A percentile compares a stretch with the other conserved stretches of the same genome.
Evolutionary conservation across 2,888 invertebrate species (phyloP).

Genomic region (Escarpia spicata): DNA sequence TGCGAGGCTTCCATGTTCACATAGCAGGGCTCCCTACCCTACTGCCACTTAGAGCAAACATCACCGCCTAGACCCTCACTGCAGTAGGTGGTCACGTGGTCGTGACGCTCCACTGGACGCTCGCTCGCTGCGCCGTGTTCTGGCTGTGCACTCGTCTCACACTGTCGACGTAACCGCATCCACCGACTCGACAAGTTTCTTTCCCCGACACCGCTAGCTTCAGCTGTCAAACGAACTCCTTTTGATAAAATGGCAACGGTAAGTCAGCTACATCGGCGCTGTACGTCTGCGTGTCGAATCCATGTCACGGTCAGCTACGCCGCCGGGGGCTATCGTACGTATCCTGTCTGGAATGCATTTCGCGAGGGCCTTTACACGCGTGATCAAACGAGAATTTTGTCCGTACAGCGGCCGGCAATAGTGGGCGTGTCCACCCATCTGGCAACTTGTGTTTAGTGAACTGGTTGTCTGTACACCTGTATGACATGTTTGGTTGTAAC

Average conservation of each 20-base stretch:
- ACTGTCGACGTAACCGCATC: not conserved
- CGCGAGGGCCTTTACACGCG: not conserved
- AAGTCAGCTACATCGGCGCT: not conserved
- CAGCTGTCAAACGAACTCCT: not conserved
- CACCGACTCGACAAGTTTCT: not conserved
- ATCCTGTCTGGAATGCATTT: not conserved
- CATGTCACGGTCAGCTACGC: not conserved
- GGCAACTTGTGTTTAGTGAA: not conserved
- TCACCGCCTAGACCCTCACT: not conserved
- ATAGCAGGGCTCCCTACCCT: not conserved
- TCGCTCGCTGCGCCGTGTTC: not conserved
- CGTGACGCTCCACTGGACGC: not conserved
- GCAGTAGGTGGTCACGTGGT: not conserved
- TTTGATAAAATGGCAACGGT: slow-evolving; percentile 3
- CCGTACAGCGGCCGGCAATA: not conserved
- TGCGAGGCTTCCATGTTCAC: too few species aligned
- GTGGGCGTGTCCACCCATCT: not conserved
- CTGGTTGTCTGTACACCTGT: not conserved
- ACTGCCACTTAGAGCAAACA: not conserved
- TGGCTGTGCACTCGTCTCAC: not conserved
- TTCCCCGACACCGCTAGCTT: not conserved
- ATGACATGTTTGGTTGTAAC: not conserved
- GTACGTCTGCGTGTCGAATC: not conserved
- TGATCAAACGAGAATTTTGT: not conserved
- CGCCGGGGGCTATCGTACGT: not conserved